Evolutionary conservation across 2,113 vertebrate genomes (phyloP).

Genomic region (Gadus macrocephalus): DNA sequence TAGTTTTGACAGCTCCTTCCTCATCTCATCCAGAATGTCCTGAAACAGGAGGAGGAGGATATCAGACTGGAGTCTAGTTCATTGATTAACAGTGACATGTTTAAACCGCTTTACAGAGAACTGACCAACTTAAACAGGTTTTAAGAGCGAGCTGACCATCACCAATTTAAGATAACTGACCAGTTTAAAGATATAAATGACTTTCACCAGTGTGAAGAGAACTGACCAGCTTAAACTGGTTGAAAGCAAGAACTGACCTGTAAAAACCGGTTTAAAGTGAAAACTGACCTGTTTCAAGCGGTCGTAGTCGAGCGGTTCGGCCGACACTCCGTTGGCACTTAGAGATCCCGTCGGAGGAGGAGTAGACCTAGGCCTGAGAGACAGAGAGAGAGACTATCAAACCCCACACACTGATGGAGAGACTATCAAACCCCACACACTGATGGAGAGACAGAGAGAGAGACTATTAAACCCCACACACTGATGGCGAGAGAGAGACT

Average conservation of each 20-base stretch:
- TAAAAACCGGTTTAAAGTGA: background rate
- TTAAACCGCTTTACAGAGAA: background rate
- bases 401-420: no score
- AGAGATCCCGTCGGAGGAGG: constrained; percentile 82
- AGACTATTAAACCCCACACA: no score
- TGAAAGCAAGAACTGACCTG: background rate
- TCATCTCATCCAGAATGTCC: constrained; percentile 99
- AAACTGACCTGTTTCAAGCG: constrained; percentile 90
- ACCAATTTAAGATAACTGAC: constrained; percentile 84
- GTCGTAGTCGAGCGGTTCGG: constrained; percentile 93
- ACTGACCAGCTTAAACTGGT: background rate
- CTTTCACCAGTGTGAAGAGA: background rate
- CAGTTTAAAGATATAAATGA: no score
- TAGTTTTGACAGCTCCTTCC: constrained; percentile 95
- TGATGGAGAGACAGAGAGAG: no score
- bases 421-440: no score
- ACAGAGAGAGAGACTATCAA: constrained; percentile 11
- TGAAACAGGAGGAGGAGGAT: constrained; percentile 45
- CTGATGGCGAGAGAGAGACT: no score
- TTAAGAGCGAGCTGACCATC: constrained; percentile 41
- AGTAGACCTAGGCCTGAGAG: constrained; percentile 92
- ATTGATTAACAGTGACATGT: background rate
- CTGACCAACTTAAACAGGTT: background rate
- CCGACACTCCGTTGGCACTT: constrained; percentile 94
- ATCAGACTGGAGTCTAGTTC: background rate